A percentile compares a stretch with the other conserved stretches of the same genome.
phyloP scores from a whole-genome alignment of 2,113 vertebrate genomes.

The Agelaius phoeniceus region DNA sequence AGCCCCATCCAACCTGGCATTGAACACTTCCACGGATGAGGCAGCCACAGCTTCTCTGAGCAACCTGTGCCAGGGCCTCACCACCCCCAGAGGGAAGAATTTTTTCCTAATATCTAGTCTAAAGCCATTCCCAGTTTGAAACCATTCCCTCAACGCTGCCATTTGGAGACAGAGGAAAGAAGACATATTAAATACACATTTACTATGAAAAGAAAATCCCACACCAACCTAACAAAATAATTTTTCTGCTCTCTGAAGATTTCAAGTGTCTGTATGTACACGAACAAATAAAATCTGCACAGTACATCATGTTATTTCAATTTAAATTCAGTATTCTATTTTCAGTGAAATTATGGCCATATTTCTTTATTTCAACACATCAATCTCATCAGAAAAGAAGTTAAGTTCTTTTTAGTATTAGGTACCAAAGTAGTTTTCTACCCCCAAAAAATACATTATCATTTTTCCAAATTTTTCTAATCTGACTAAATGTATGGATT shows the following conservation, averaged over 20 bases:
- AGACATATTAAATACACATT: not conserved
- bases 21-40: not conserved
- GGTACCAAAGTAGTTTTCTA: not conserved
- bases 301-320: not conserved
- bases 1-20: not conserved
- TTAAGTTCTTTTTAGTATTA: not conserved
- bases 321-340: not conserved
- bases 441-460: not conserved
- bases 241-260: not conserved
- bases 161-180: not conserved
- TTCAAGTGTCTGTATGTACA: not conserved
- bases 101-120: not conserved
- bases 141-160: not conserved
- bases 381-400: not conserved
- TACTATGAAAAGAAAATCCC: not conserved
- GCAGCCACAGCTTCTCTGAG: not conserved
- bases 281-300: not conserved
- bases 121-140: not conserved
- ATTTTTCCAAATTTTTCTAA: not conserved
- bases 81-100: not conserved
- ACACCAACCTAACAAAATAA: not conserved
- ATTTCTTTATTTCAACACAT: not conserved
- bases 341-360: not conserved
- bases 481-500: not conserved
- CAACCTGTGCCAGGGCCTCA: rapidly evolving